Conservation (phyloP, 2,888 invertebrate genomes). For the Boloria euphrosyne region DNA sequence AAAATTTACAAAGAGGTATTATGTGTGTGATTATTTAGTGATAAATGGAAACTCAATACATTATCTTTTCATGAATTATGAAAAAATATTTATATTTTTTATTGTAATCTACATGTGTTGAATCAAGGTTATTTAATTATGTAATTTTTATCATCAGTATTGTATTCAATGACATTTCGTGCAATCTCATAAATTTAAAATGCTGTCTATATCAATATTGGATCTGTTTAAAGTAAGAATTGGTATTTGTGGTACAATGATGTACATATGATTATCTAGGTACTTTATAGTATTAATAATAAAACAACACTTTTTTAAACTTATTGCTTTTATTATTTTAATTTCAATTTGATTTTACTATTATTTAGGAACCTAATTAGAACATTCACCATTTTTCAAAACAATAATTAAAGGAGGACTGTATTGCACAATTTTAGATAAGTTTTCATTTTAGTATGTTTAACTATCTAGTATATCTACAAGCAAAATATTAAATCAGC, state of each 20-base stretch:
- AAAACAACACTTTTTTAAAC: too few relatives aligned
- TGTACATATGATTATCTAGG: neutral
- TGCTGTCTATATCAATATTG: neutral
- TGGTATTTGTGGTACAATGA: neutral
- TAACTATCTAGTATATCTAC: constrained; percentile 30
- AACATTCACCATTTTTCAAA: neutral
- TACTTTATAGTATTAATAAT: neutral
- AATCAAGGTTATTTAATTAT: too few relatives aligned
- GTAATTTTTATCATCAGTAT: constrained; percentile 6
- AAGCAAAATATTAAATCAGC: constrained; percentile 22
- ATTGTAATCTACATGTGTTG: too few relatives aligned
- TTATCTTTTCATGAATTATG: too few relatives aligned
- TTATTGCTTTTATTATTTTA: too few relatives aligned
- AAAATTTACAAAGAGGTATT: too few relatives aligned
- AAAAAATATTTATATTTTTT: too few relatives aligned
- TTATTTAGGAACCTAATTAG: too few relatives aligned
- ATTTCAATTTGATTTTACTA: too few relatives aligned
- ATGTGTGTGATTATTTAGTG: too few relatives aligned
- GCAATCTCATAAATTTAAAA: neutral
- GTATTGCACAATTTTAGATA: constrained; percentile 35
- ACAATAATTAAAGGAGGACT: constrained; percentile 16
- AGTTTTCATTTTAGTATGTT: constrained; percentile 29
- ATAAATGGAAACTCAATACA: too few relatives aligned
- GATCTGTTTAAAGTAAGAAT: constrained; percentile 5
- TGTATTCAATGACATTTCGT: constrained; percentile 2